Percentiles rank a stretch among this genome's conserved stretches.
Evolutionary conservation across 2,888 invertebrate species (phyloP).

Genomic region (Rutpela maculata): DNA sequence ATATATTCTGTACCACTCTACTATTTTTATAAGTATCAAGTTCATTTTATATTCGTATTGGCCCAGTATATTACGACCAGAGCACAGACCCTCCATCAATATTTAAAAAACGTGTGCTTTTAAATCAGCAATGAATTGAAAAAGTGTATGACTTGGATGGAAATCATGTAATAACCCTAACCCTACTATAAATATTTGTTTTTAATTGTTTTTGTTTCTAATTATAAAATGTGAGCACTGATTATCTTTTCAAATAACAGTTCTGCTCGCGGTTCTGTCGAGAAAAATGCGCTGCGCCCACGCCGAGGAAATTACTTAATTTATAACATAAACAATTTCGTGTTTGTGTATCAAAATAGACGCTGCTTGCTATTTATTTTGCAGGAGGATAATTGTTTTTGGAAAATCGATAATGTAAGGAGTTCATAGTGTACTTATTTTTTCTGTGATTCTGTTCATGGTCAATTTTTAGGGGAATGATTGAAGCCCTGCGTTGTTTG

Average conservation of each 20-base stretch:
- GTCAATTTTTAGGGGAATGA: too few relatives aligned
- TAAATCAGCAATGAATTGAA: not conserved
- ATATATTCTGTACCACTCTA: too few relatives aligned
- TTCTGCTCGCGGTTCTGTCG: not conserved
- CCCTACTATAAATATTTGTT: slow-evolving; percentile 3
- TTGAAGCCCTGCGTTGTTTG: too few relatives aligned
- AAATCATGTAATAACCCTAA: not conserved
- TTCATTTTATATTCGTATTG: too few relatives aligned
- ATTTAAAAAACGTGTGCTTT: too few relatives aligned
- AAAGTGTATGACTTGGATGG: not conserved
- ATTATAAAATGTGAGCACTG: slow-evolving; percentile 22
- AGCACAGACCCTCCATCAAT: not conserved
- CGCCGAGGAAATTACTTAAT: slow-evolving; percentile 20
- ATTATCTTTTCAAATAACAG: slow-evolving; percentile 23
- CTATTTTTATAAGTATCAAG: too few relatives aligned
- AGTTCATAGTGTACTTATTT: too few relatives aligned
- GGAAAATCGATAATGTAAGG: not conserved
- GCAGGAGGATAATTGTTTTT: not conserved
- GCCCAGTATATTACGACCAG: too few relatives aligned
- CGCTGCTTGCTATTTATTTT: not conserved
- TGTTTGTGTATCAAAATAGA: slow-evolving; percentile 11
- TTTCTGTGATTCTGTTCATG: too few relatives aligned
- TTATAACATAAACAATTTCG: slow-evolving; percentile 13
- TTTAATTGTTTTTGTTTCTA: slow-evolving; percentile 11
- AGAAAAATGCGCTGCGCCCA: not conserved